Evolutionary conservation across 2,113 vertebrate species (phyloP).

Genomic region (Furnarius figulus): DNA sequence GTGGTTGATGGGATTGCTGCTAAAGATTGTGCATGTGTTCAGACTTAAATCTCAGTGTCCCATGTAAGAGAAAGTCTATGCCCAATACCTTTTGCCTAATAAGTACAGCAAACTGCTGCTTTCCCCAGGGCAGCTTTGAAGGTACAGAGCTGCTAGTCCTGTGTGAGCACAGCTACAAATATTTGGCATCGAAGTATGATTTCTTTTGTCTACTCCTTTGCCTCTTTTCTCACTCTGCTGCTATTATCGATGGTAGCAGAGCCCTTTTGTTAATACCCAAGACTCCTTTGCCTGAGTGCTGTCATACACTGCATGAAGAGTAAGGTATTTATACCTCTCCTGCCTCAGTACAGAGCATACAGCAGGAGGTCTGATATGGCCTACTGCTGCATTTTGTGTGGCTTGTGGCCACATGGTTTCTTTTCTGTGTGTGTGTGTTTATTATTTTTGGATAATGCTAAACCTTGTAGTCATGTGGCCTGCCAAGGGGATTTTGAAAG

Average conservation of each 20-base stretch:
- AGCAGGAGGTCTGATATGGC: neutral
- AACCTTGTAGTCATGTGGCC: neutral
- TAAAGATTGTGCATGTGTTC: neutral
- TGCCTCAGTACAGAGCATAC: neutral
- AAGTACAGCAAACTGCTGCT: neutral
- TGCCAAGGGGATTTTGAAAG: slow-evolving; percentile 26
- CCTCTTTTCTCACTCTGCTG: neutral
- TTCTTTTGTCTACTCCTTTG: slow-evolving; percentile 13
- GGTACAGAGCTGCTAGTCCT: neutral
- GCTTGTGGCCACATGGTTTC: neutral
- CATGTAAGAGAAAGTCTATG: neutral
- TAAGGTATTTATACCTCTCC: slow-evolving; percentile 28
- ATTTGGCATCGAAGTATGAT: neutral
- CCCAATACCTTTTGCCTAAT: neutral
- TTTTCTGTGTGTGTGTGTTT: neutral
- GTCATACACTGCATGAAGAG: neutral
- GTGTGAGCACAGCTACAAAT: neutral
- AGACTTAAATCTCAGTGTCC: neutral
- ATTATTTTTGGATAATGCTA: slow-evolving; percentile 37
- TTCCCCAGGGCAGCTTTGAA: neutral
- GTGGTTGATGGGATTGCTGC: neutral
- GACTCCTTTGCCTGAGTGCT: neutral
- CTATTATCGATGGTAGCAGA: neutral
- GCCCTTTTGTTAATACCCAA: slow-evolving; percentile 19
- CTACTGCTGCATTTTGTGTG: neutral